Conservation (phyloP, 2,113 vertebrate genomes). For the Emydocephalus ijimae region DNA sequence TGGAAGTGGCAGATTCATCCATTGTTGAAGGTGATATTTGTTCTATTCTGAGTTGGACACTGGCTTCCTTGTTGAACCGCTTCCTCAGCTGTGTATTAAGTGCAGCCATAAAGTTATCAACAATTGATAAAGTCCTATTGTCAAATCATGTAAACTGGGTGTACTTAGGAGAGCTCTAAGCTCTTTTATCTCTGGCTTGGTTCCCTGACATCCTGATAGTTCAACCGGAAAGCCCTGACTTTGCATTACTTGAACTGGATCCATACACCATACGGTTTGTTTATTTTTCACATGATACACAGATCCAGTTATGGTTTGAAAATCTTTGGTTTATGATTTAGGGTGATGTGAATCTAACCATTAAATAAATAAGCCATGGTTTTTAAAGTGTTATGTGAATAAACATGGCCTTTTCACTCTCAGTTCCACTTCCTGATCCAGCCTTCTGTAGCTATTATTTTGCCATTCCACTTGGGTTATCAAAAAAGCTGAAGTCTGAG, state of each 20-base stretch:
- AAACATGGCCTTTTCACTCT: background rate
- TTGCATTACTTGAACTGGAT: background rate
- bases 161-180: background rate
- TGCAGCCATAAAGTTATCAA: background rate
- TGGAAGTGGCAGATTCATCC: background rate
- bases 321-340: background rate
- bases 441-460: background rate
- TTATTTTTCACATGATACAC: background rate
- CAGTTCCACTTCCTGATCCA: background rate
- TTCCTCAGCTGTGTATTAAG: background rate
- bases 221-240: background rate
- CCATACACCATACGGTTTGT: background rate
- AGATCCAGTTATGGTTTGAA: background rate
- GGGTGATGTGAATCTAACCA: background rate
- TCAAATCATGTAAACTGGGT: background rate
- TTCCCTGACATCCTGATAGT: background rate
- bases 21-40: background rate
- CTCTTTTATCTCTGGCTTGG: background rate
- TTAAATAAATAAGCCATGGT: background rate
- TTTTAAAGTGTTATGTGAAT: background rate
- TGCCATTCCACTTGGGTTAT: background rate
- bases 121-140: background rate
- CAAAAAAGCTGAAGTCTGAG: background rate
- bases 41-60: background rate
- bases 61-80: background rate